These are phyloP conservation scores for Chironomus striatipennis DNA, from an alignment of 1,140 invertebrate species.

Conservation along the genomic window DNA sequence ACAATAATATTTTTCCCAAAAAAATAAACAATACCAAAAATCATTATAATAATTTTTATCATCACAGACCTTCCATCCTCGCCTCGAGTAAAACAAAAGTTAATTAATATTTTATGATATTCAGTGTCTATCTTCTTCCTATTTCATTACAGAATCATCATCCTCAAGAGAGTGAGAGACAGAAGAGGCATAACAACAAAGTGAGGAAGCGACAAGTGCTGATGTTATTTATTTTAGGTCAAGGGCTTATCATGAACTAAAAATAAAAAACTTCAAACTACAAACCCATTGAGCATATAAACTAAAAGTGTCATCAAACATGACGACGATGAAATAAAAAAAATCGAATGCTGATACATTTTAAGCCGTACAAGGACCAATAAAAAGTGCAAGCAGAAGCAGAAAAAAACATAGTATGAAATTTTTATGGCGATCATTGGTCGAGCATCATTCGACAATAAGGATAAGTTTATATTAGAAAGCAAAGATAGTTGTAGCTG, in stretches of 20 bases:
- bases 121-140: background rate
- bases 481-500: background rate
- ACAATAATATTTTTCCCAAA: too few relatives aligned
- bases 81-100: background rate
- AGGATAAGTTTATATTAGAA: background rate
- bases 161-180: background rate
- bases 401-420: background rate
- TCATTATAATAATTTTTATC: background rate
- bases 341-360: background rate
- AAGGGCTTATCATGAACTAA: too few relatives aligned
- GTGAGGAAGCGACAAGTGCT: background rate
- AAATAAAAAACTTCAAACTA: too few relatives aligned
- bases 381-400: background rate
- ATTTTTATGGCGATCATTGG: slow-evolving; percentile 10
- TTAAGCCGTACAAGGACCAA: background rate
- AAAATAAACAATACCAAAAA: too few relatives aligned
- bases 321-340: background rate
- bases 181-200: background rate
- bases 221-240: background rate
- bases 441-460: background rate
- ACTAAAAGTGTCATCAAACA: background rate
- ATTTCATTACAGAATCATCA: background rate
- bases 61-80: background rate
- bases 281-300: background rate
- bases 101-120: background rate